Percentiles rank a stretch among this genome's conserved stretches.
These are phyloP conservation scores for Margaritifera margaritifera DNA, from an alignment of 2,888 invertebrate species.

Conservation along the genomic window DNA sequence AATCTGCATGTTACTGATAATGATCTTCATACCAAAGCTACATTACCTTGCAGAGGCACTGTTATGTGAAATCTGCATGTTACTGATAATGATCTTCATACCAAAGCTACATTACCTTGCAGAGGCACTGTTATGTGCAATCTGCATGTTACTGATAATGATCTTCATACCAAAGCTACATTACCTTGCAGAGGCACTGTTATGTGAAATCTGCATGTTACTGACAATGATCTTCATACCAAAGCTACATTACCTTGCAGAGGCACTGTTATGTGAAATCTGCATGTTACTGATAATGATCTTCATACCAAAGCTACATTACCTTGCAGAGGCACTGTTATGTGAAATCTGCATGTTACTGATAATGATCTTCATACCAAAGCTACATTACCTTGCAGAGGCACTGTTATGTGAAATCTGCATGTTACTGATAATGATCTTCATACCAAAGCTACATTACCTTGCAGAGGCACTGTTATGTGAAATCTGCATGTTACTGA, in stretches of 20 bases:
- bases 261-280: conserved; percentile 84
- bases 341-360: conserved; percentile 77
- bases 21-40: background rate
- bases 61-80: conserved; percentile 77
- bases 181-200: conserved; percentile 86
- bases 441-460: conserved; percentile 67
- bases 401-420: conserved; percentile 83
- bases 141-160: background rate
- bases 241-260: conserved; percentile 79
- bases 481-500: conserved; percentile 69
- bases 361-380: background rate
- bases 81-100: background rate
- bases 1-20: background rate
- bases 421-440: background rate
- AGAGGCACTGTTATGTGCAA: conserved; percentile 87
- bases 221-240: background rate
- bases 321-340: conserved; percentile 86
- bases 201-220: conserved; percentile 77
- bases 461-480: conserved; percentile 89
- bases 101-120: conserved; percentile 78
- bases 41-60: conserved; percentile 87
- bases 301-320: conserved; percentile 17
- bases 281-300: background rate
- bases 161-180: conserved; percentile 2
- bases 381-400: conserved; percentile 80